Base-by-base conservation (phyloP, 2,888 invertebrate species). In the Lasioglossum zephyrum region DNA sequence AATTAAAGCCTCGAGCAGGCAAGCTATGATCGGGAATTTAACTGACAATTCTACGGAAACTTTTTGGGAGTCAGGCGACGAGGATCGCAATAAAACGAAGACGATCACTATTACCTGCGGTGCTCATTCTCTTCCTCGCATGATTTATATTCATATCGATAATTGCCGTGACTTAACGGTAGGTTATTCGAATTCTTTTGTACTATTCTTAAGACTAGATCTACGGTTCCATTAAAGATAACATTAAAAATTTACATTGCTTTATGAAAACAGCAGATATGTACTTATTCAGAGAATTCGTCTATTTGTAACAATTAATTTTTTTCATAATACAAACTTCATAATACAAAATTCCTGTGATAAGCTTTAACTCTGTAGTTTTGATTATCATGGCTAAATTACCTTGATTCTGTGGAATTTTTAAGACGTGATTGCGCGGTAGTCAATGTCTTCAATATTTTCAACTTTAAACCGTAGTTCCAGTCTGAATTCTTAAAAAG, bases 11-110 rank as follows among this genome's bases (percentile, higher is more conserved):
- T 99, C 99, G 0, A 99, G 99, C 89, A 96, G 99, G 0, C 98
- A 98, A 93, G 99, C 98, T 11, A 99, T 99, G 98, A 97, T 98
- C 5, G 98, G 97, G 3, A 98, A 99, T 89, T 96, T 99, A 26
- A 98, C 97, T 0, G 99, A 99, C 94, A 98, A 98, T 92, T 98
- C 98, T 8, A 99, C 99, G 0, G 99, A 99, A 95, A 99, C 99
- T 0, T 99, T 99, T 95, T 99, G 99, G 99, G 99, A 99, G 95
- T 99, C 99, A 60, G 99, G 99, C 0, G 99, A 99, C 92, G 99
- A 99, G 93, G 99, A 99, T 95, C 96, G 98, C 82, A 99, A 98
- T 95, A 98, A 98, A 95, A 97, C 98, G 41, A 99, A 99, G 95
- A 97, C 97, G 92, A 96, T 99, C 44, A 98, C 97, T 79, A 96